Percentiles rank a stretch among this genome's conserved stretches.
Evolutionary conservation across 2,797 vertebrate genomes (phyloP).

Genomic region (Myotis findleyi): DNA sequence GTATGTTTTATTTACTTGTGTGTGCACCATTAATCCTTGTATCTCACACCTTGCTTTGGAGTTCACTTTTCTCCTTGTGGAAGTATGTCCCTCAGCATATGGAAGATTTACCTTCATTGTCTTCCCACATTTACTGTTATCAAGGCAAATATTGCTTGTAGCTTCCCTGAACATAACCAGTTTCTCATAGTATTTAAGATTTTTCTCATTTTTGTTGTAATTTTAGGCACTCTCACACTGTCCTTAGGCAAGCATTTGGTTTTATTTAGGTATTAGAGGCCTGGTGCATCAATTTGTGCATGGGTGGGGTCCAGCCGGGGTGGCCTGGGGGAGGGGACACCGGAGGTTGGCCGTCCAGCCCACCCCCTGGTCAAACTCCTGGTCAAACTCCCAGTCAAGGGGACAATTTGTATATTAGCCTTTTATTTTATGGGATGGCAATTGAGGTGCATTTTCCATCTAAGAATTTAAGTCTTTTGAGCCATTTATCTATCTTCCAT

Average conservation of each 20-base stretch:
- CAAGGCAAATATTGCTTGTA: not conserved
- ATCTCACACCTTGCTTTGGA: not conserved
- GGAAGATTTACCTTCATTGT: not conserved
- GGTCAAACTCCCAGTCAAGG: too few species aligned
- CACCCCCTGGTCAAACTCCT: too few species aligned
- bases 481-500: not conserved
- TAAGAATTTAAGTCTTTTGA: not conserved
- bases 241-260: not conserved
- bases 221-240: not conserved
- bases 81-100: not conserved
- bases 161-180: not conserved
- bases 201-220: not conserved
- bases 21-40: not conserved
- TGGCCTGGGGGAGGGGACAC: too few species aligned
- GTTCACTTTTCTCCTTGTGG: constrained; percentile 15
- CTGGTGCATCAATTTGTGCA: too few species aligned
- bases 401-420: not conserved
- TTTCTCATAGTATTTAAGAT: not conserved
- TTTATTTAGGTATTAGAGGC: not conserved
- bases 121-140: not conserved
- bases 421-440: not conserved
- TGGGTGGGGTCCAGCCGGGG: too few species aligned
- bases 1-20: not conserved
- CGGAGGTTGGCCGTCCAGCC: too few species aligned
- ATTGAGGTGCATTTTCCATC: not conserved